Percentiles rank a stretch among this genome's conserved stretches.
These are phyloP conservation scores for Nematolebias whitei DNA, from an alignment of 2,113 vertebrate species.

Conservation along the genomic window DNA sequence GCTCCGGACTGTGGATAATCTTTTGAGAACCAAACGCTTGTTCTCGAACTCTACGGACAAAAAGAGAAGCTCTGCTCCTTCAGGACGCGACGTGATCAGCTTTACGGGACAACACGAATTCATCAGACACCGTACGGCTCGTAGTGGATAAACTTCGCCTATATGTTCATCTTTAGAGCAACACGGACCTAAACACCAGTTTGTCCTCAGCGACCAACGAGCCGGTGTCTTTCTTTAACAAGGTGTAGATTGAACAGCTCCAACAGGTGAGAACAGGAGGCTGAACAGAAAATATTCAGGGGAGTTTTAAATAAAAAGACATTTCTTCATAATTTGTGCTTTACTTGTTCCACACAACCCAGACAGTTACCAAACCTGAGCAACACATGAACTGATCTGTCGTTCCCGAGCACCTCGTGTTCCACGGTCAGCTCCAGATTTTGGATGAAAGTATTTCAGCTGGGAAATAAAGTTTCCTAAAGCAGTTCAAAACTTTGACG, in stretches of 20 bases:
- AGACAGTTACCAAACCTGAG: not conserved
- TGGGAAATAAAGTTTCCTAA: slow-evolving; percentile 26
- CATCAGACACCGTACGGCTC: slow-evolving; percentile 61
- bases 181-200: slow-evolving; percentile 26
- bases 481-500: slow-evolving; percentile 28
- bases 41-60: slow-evolving; percentile 46
- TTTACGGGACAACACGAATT: slow-evolving; percentile 52
- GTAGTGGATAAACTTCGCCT: slow-evolving; percentile 63
- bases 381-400: no score
- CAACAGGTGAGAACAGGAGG: slow-evolving; percentile 12
- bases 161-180: slow-evolving; percentile 57
- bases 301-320: slow-evolving; percentile 37
- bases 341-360: not conserved
- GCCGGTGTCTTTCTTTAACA: slow-evolving; percentile 23
- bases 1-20: slow-evolving; percentile 52
- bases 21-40: slow-evolving; percentile 49
- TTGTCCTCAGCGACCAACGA: no score
- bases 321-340: not conserved
- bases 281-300: slow-evolving; percentile 26
- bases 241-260: slow-evolving; percentile 22
- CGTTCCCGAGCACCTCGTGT: no score
- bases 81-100: slow-evolving; percentile 36
- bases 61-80: slow-evolving; percentile 20
- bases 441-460: not conserved
- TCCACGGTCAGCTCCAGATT: no score